Conservation (phyloP, 2,888 invertebrate genomes). For the Brachypalpus laphriformis region DNA sequence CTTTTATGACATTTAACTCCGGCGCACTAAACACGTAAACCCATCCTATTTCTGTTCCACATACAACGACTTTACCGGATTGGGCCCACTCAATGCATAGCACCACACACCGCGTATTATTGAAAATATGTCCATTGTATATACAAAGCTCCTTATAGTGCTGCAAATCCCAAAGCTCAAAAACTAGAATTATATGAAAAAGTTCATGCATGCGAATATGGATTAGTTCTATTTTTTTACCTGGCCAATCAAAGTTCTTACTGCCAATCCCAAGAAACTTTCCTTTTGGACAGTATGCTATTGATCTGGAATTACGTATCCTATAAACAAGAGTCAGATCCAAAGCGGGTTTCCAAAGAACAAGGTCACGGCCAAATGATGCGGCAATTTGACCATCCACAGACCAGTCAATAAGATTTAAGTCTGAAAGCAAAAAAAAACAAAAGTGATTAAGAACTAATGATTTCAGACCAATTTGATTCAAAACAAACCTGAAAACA, state of each 20-base stretch:
- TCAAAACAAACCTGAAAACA: slow-evolving; percentile 73
- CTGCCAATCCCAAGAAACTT: slow-evolving; percentile 80
- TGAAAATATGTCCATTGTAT: slow-evolving; percentile 77
- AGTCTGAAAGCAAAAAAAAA: slow-evolving; percentile 70
- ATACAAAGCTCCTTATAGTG: slow-evolving; percentile 76
- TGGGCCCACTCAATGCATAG: slow-evolving; percentile 79
- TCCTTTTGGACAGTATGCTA: slow-evolving; percentile 80
- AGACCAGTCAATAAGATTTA: slow-evolving; percentile 81
- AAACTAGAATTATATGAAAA: slow-evolving; percentile 71
- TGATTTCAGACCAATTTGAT: background rate
- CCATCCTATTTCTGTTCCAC: slow-evolving; percentile 78
- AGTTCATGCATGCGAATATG: background rate
- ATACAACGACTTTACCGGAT: slow-evolving; percentile 77
- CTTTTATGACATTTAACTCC: slow-evolving; percentile 70
- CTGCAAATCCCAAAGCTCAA: slow-evolving; percentile 79
- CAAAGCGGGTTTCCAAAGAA: slow-evolving; percentile 79
- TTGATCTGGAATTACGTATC: slow-evolving; percentile 76
- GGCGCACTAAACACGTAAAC: slow-evolving; percentile 76
- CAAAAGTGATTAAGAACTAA: too few relatives aligned
- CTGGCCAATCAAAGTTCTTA: slow-evolving; percentile 76
- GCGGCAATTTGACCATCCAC: slow-evolving; percentile 79
- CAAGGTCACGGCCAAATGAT: slow-evolving; percentile 80
- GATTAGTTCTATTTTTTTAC: slow-evolving; percentile 68
- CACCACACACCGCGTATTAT: slow-evolving; percentile 73
- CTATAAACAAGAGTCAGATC: slow-evolving; percentile 79